These are phyloP conservation scores for Callopanchax toddi DNA, from an alignment of 2,113 vertebrate genomes.

Conservation along the genomic window DNA sequence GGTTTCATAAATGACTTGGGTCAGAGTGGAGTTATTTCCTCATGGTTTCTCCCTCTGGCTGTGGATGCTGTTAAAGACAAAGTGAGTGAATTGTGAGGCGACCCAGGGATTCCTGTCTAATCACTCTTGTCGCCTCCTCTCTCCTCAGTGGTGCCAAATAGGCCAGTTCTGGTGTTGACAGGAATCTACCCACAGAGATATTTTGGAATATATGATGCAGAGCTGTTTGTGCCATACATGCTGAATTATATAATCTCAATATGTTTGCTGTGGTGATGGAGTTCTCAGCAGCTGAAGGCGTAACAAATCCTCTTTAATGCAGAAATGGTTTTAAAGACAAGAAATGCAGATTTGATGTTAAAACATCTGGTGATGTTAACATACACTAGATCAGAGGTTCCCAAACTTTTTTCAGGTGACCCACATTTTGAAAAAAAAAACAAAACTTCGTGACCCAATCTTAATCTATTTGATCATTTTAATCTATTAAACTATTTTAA, in stretches of 20 bases:
- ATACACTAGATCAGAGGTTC: no score
- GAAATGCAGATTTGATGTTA: no score
- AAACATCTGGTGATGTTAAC: no score
- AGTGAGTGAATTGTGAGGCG: constrained; percentile 22
- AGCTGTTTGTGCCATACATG: constrained; percentile 13
- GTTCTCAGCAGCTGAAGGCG: constrained; percentile 17
- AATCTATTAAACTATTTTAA: no score
- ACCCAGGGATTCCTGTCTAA: constrained; percentile 48
- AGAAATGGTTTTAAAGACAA: no score
- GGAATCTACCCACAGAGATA: constrained; percentile 45
- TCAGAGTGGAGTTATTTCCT: constrained; percentile 11
- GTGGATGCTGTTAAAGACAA: constrained; percentile 16
- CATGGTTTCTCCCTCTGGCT: constrained; percentile 9
- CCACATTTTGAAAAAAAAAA: no score
- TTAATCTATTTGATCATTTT: no score
- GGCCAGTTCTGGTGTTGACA: constrained; percentile 32
- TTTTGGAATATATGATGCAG: constrained; percentile 54
- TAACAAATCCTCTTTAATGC: not conserved
- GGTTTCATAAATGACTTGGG: constrained; percentile 12
- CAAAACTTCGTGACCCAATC: no score
- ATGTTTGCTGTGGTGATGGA: constrained; percentile 19
- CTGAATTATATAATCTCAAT: constrained; percentile 50
- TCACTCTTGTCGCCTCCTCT: constrained; percentile 46
- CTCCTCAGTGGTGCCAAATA: constrained; percentile 45
- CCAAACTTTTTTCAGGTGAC: no score